phyloP scores from a whole-genome alignment of 2,888 invertebrate genomes.

The Anthoptus insignis region DNA sequence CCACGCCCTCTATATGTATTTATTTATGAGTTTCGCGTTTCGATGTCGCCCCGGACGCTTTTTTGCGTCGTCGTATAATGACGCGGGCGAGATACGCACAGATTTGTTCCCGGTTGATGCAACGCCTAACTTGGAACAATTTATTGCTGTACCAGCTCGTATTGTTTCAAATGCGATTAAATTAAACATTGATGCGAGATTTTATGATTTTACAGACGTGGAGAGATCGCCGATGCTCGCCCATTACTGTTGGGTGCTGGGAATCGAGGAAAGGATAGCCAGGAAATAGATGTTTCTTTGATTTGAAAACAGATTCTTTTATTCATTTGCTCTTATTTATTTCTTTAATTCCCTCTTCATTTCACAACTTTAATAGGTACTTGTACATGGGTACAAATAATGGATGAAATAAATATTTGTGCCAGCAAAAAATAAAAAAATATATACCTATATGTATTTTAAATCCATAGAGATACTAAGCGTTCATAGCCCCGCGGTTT shows the following conservation, averaged over 20 bases:
- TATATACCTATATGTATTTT: too few species aligned
- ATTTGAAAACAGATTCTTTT: too few species aligned
- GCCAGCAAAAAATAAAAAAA: too few species aligned
- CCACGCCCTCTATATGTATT: conserved; percentile 68
- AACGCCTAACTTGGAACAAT: conserved; percentile 46
- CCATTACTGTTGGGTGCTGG: background rate
- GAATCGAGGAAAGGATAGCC: background rate
- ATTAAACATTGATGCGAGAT: conserved; percentile 15
- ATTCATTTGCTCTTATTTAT: too few species aligned
- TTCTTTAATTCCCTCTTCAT: too few species aligned
- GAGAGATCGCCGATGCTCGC: background rate
- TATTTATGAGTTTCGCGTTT: conserved; percentile 79
- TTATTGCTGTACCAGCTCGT: conserved; percentile 25
- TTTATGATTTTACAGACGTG: conserved; percentile 23
- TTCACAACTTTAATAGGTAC: too few species aligned
- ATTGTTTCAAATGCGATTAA: conserved; percentile 36
- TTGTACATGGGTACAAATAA: too few species aligned
- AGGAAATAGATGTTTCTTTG: too few species aligned
- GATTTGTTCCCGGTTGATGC: conserved; percentile 66
- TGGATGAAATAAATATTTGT: too few species aligned
- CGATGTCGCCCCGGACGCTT: conserved; percentile 76
- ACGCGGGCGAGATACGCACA: conserved; percentile 53
- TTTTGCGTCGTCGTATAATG: conserved; percentile 74
- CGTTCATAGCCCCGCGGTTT: too few species aligned
- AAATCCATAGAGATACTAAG: too few species aligned